These are phyloP conservation scores for Olivierus martensii DNA, from an alignment of 1,140 invertebrate species.

Conservation along the genomic window DNA sequence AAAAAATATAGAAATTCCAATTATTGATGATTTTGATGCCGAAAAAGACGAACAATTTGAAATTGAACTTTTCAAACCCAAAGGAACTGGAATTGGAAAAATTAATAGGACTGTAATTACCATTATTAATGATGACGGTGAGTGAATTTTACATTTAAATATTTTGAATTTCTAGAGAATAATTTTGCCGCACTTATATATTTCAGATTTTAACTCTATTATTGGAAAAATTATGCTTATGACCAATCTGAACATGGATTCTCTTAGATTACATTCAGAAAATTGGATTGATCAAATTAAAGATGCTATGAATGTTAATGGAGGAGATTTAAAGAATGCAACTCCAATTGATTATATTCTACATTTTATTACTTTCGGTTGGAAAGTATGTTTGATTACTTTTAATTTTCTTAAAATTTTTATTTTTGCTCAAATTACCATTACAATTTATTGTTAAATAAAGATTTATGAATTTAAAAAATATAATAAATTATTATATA, in stretches of 20 bases:
- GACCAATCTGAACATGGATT: conserved; percentile 43
- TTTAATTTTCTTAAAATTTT: too few relatives aligned
- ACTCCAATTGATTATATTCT: conserved; percentile 38
- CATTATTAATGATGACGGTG: conserved; percentile 50
- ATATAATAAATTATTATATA: too few relatives aligned
- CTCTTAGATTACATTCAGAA: conserved; percentile 38
- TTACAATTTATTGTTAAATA: too few relatives aligned
- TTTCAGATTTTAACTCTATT: conserved; percentile 43
- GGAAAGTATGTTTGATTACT: conserved; percentile 32
- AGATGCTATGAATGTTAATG: conserved; percentile 48
- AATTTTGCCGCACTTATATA: too few relatives aligned
- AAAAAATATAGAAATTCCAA: conserved; percentile 42
- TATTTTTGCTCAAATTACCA: too few relatives aligned
- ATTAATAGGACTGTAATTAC: conserved; percentile 45
- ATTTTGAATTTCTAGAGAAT: too few relatives aligned
- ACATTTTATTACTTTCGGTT: conserved; percentile 33
- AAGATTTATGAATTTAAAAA: too few relatives aligned
- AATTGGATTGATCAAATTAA: conserved; percentile 43
- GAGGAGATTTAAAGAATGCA: conserved; percentile 44
- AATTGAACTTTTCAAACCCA: conserved; percentile 38
- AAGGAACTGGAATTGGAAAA: conserved; percentile 41
- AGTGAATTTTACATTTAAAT: too few relatives aligned
- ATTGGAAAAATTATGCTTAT: conserved; percentile 40
- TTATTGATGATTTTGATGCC: conserved; percentile 44
- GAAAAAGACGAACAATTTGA: conserved; percentile 53